phyloP scores from a whole-genome alignment of 2,113 vertebrate species.

The Toxotes chatareus region DNA sequence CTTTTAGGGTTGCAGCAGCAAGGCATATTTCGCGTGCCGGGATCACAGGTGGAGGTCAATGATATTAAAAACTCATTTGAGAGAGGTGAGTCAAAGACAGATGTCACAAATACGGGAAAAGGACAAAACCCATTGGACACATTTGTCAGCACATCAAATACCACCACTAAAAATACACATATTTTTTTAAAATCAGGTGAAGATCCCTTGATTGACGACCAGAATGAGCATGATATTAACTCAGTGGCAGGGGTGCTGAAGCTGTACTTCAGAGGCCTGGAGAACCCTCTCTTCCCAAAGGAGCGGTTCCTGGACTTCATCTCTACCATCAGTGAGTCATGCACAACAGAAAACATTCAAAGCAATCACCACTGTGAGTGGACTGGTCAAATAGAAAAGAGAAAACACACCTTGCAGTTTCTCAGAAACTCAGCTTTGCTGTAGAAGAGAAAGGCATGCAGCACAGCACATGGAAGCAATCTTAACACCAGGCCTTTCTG shows the following conservation, averaged over 20 bases:
- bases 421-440: constrained; percentile 9
- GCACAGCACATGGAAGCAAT: constrained; percentile 74
- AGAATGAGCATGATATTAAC: constrained; percentile 96
- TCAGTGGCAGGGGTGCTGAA: constrained; percentile 98
- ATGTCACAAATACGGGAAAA: neutral
- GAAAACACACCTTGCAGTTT: constrained; percentile 24
- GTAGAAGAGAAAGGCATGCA: constrained; percentile 34
- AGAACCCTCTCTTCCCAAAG: constrained; percentile 98
- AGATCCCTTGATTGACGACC: constrained; percentile 95
- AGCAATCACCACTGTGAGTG: neutral
- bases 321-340: constrained; percentile 97
- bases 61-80: constrained; percentile 99
- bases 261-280: constrained; percentile 97
- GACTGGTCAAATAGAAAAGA: neutral
- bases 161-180: neutral
- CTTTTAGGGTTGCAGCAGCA: constrained; percentile 96
- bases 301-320: constrained; percentile 98
- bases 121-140: neutral
- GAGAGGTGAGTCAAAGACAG: constrained; percentile 87
- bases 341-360: constrained; percentile 25
- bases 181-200: constrained; percentile 85
- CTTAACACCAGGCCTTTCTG: constrained; percentile 25
- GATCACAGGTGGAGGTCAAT: constrained; percentile 98
- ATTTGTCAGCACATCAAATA: neutral
- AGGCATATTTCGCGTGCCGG: constrained; percentile 97